These are phyloP conservation scores for Dorcus hopei DNA, from an alignment of 2,888 invertebrate genomes.

Conservation along the genomic window DNA sequence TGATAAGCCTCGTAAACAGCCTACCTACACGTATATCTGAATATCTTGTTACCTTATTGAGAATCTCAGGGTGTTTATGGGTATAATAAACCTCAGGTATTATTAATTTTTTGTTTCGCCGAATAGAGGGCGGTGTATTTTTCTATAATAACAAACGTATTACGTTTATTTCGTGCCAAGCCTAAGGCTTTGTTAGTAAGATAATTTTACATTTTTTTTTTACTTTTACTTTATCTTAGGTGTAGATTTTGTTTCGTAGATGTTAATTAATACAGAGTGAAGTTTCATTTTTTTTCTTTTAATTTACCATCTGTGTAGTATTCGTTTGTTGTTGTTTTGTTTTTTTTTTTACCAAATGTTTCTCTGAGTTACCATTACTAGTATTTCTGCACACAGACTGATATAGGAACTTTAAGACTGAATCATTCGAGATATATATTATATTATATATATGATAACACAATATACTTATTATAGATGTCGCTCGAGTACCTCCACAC, in stretches of 20 bases:
- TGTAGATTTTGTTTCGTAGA: conserved; percentile 5
- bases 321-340: not conserved
- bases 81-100: conserved; percentile 20
- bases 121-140: not conserved
- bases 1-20: no score
- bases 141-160: conserved; percentile 7
- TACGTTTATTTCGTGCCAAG: conserved; percentile 5
- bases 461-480: not conserved
- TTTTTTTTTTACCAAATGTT: conserved; percentile 14
- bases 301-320: not conserved
- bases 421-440: not conserved
- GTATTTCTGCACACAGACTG: conserved; percentile 11
- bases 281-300: conserved; percentile 3
- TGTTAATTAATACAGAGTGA: not conserved
- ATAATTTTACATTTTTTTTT: conserved; percentile 5
- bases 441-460: no score
- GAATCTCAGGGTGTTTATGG: conserved; percentile 15
- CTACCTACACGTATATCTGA: conserved; percentile 7
- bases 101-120: conserved; percentile 2
- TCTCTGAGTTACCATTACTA: conserved; percentile 15
- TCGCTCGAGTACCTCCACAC: conserved; percentile 4
- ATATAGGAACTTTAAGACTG: conserved; percentile 20
- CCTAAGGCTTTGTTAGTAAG: conserved; percentile 11
- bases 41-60: conserved; percentile 9
- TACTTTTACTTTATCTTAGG: conserved; percentile 6